Base-by-base conservation (phyloP, 2,888 invertebrate species). In the Tipula unca region DNA sequence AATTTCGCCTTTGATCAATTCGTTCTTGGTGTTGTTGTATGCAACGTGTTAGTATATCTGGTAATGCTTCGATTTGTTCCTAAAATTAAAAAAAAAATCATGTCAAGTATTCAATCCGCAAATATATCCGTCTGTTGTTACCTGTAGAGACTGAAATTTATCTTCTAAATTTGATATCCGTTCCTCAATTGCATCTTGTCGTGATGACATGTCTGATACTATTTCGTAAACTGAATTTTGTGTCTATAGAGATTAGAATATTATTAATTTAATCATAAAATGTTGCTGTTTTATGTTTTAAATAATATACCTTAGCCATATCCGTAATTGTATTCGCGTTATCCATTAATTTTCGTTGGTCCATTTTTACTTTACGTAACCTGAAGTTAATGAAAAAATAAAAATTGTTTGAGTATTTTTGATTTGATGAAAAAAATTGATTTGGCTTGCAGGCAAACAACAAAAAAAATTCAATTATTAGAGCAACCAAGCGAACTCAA, bases 281-380 rank as follows among this genome's bases (percentile, higher is more conserved):
- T n/a, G n/a, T 85, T 87, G 48, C 14, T 10, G 20, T 20, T 29
- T 29, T 48, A n/a, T 48, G 48, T 17, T 48, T 17, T 1, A 69
- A 25, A 25, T 8, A 25, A 25, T 25, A 91, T 94, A 99, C 99
- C 95, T 99, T 99, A 89, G 99, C 99, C 97, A 99, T 99, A 91
- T 99, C 99, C 86, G 99, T 98, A 91, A 99, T 96, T 86, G 99
- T 99, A 90, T 98, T 99, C 88, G 99, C 98, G 91, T 99, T 99
- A 91, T 99, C 99, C 95, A 98, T 98, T 89, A 99, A 92, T 92
- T 99, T 99, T 91, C 99, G 94, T 93, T 99, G 99, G 93, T 99
- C 99, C 97, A 99, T 98, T 93, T 99, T 99, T 87, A 99, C 99
- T 93, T 99, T 98, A 90, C 99, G 94, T 92, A 99, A 95, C 91